A percentile compares a stretch with the other conserved stretches of the same genome.
These are phyloP conservation scores for Tanypteryx hageni DNA, from an alignment of 2,888 invertebrate genomes.

Conservation along the genomic window DNA sequence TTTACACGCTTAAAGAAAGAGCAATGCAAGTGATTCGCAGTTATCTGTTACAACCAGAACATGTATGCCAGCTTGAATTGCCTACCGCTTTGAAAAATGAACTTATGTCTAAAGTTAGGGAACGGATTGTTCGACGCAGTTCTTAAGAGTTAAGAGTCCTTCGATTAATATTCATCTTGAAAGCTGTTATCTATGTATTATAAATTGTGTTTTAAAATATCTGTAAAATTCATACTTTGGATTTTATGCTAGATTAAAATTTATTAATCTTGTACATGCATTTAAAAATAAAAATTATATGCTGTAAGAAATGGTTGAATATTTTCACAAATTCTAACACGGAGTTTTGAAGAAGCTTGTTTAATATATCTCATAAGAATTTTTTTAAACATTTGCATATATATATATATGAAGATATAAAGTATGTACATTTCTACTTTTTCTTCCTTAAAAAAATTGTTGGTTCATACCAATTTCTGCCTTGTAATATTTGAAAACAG, in stretches of 20 bases:
- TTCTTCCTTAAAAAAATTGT: background rate
- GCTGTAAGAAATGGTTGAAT: background rate
- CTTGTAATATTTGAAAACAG: background rate
- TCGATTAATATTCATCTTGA: background rate
- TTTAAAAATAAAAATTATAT: background rate
- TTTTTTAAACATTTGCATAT: background rate
- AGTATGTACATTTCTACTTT: background rate
- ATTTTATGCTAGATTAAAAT: background rate
- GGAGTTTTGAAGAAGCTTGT: background rate
- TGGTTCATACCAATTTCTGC: background rate
- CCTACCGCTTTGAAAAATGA: slow-evolving; percentile 74
- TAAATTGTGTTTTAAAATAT: background rate
- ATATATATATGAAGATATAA: background rate
- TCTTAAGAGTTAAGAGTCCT: background rate
- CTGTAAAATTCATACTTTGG: background rate
- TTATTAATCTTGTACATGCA: background rate
- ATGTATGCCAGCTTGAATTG: slow-evolving; percentile 74
- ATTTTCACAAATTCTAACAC: background rate
- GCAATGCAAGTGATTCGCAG: slow-evolving; percentile 76
- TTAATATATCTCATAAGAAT: background rate
- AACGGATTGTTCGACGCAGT: background rate
- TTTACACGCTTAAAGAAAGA: slow-evolving; percentile 76
- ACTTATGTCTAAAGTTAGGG: slow-evolving; percentile 49
- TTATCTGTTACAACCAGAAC: slow-evolving; percentile 72
- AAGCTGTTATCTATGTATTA: background rate